Evolutionary conservation across 2,797 vertebrate genomes (phyloP).

Genomic region (Euthynnus affinis): DNA sequence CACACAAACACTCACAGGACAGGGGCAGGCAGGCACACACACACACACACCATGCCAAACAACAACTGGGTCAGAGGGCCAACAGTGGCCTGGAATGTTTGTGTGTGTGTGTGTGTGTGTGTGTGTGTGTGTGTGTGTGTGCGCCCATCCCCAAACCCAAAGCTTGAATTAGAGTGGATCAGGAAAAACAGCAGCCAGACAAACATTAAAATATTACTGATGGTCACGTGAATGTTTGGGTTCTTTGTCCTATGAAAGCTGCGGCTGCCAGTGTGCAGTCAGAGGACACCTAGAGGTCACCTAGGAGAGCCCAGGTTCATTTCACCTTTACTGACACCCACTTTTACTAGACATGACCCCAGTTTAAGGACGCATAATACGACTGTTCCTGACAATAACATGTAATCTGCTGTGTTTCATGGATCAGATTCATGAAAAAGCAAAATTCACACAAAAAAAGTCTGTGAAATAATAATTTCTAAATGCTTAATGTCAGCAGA

Average conservation of each 20-base stretch:
- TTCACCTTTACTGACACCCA: background rate
- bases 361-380: background rate
- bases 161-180: constrained; percentile 47
- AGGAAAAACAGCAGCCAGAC: constrained; percentile 31
- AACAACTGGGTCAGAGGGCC: constrained; percentile 75
- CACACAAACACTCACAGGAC: constrained; percentile 32
- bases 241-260: background rate
- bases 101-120: constrained; percentile 38
- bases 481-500: background rate
- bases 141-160: constrained; percentile 29
- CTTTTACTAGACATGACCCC: background rate
- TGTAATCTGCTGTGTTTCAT: too few species aligned
- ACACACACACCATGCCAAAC: constrained; percentile 55
- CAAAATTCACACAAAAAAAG: too few species aligned
- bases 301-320: background rate
- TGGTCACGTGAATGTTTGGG: constrained; percentile 17
- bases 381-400: too few species aligned
- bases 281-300: background rate
- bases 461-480: too few species aligned
- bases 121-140: constrained; percentile 7
- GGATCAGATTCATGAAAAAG: too few species aligned
- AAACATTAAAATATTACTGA: constrained; percentile 39
- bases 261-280: background rate
- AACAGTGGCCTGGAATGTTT: constrained; percentile 45
- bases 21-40: constrained; percentile 19